Conservation (phyloP, 2,113 vertebrate species). For the Pangasianodon gigas region DNA sequence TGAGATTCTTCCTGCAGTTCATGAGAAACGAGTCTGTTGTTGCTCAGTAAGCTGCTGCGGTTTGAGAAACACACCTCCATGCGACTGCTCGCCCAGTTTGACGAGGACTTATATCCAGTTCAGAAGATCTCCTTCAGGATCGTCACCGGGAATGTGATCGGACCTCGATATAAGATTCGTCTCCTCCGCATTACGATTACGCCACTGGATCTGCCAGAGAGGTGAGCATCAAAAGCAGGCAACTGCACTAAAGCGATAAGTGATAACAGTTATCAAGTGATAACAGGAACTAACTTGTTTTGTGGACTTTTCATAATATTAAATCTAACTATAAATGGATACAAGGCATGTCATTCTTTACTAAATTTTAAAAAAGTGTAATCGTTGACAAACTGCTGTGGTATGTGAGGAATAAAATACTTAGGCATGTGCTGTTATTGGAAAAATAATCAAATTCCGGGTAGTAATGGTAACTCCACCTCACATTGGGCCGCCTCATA, state of each 20-base stretch:
- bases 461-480: background rate
- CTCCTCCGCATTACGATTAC: constrained; percentile 81
- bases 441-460: background rate
- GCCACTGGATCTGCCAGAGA: constrained; percentile 76
- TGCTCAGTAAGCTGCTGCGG: constrained; percentile 75
- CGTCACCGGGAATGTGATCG: constrained; percentile 80
- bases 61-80: constrained; percentile 86
- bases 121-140: constrained; percentile 83
- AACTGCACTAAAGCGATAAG: background rate
- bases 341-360: background rate
- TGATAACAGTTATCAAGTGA: background rate
- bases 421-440: background rate
- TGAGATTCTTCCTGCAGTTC: background rate
- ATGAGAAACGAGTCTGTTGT: background rate
- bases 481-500: no score
- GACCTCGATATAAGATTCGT: constrained; percentile 85
- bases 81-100: constrained; percentile 83
- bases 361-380: background rate
- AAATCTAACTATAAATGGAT: background rate
- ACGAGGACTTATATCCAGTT: constrained; percentile 80
- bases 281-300: no score
- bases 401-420: background rate
- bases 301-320: background rate
- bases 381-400: background rate
- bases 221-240: constrained; percentile 68